Evolutionary conservation across 2,888 invertebrate genomes (phyloP), one percentile per base, ranked within the genome.

Genomic region (Phyllotreta cruciferae): DNA sequence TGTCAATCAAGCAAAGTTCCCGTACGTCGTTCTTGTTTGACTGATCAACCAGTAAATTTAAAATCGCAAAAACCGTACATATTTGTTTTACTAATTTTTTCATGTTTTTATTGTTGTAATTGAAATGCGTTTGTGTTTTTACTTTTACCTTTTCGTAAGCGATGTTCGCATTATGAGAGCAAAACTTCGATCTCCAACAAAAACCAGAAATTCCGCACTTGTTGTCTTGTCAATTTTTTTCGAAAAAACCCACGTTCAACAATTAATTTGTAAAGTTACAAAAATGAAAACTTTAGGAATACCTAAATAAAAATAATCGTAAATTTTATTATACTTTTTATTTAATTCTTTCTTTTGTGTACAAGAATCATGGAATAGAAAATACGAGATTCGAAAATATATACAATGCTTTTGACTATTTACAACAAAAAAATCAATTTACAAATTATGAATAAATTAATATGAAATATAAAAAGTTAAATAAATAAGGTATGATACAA

Each of bases 1-100:
- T 75, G 77, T 77, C 77, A 76, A 78, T 78, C 78, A 78, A 74
- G 72, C 69, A 67, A 70, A 71, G 71, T 71, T 73, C 71, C 71
- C 70, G 71, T 74, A 73, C 66, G 68, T 69, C 67, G 71, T 72
- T 69, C 71, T 70, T 69, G 69, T 74, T 73, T 72, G 73, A 71
- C 71, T 72, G 75, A 70, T 71, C 75, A 73, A 73, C 71, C 74
- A 73, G 72, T 72, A 74, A 76, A 76, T 74, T 75, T 75, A 75
- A 74, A 75, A 70, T 72, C 68, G 64, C 70, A 77, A 77, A 77
- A 78, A 77, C 69, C 68, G 57, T 69, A 71, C 70, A 71, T 73
- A 76, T 75, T 76, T 77, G 76, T 75, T 72, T 74, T 71, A 73
- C 74, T 75, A 76, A 77, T 77, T 75, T 68, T 67, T 68, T 47